Base-by-base conservation (phyloP, 2,888 invertebrate genomes). In the Netelia fuscicornis region DNA sequence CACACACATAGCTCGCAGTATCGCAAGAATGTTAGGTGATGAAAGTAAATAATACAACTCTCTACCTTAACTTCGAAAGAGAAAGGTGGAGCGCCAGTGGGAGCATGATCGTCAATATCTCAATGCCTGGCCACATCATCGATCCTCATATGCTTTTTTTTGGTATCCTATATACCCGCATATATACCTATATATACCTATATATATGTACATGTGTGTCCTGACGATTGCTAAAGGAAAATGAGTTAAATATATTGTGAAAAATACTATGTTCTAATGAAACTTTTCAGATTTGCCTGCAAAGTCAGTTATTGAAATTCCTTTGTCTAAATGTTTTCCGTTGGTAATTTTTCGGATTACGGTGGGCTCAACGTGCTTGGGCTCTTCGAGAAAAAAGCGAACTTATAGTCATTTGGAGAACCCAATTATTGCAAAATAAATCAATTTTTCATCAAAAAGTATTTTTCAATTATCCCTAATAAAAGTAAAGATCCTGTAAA, bases 21-120 rank as follows among this genome's bases (percentile, higher is more conserved):
- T 37, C 8, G 37, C 83, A 87, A 87, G 82, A 84, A 87, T 84
- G 82, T 86, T 79, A 76, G 83, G 82, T 81, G 87, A 87, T 86
- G 87, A 87, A 86, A 86, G 85, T 86, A 84, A 86, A 87, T 86
- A 84, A 86, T 86, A 86, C 86, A 87, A 83, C 84, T 87, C 86
- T 86, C 86, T 86, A 84, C 81, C 83, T 68, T 68, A 74, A 87
- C 86, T 81, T 84, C 84, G 78, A 81, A 87, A 87, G 87, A 86
- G 87, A 87, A 87, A 87, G 87, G 86, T 81, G 79, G 77, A 67
- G 83, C 67, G 54, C 54, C 23, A 52, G 13, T 58, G 6, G 60
- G 60, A 79, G 79, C 79, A 68, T 75, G 70, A 70, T 79, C 64
- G 74, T 79, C 74, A 62, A 75, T 68, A 75, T 70, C 74, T 83